Percentiles rank a stretch among this genome's conserved stretches.
These are phyloP conservation scores for Pelvicachromis taeniatus DNA, from an alignment of 2,113 vertebrate genomes.

Conservation along the genomic window DNA sequence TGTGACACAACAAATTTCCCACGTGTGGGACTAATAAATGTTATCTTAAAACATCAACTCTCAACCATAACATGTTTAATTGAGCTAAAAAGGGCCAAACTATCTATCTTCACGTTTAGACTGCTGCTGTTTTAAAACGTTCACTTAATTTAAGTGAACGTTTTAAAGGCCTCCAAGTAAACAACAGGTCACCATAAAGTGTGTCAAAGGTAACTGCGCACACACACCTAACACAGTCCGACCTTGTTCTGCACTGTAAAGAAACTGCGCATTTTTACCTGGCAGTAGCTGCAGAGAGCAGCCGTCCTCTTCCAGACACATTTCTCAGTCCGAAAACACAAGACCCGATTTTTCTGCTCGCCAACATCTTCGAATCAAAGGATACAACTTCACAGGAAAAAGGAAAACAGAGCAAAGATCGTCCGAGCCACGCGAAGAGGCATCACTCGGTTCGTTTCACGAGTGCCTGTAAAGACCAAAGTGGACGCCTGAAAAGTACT, in stretches of 20 bases:
- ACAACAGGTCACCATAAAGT: neutral
- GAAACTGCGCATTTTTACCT: slow-evolving; percentile 3
- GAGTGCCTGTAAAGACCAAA: too few species aligned
- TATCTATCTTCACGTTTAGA: neutral
- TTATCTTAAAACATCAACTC: neutral
- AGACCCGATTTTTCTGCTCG: slow-evolving; percentile 1
- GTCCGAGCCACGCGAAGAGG: fast-evolving
- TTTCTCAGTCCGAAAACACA: slow-evolving; percentile 13
- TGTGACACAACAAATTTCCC: too few species aligned
- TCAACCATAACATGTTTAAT: neutral
- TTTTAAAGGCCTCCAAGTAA: neutral
- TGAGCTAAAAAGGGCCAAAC: neutral
- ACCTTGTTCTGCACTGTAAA: neutral
- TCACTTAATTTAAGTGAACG: neutral
- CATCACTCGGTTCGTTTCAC: neutral
- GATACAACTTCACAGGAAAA: too few species aligned
- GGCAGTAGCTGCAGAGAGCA: neutral
- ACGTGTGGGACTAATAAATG: too few species aligned
- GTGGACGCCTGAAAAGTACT: fast-evolving
- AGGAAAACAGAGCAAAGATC: neutral
- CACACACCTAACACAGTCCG: neutral
- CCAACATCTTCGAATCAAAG: slow-evolving; percentile 36
- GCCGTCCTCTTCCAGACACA: neutral
- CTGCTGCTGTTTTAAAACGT: neutral
- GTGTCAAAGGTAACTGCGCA: neutral